Evolutionary conservation across 2,797 vertebrate species (phyloP), one percentile per base, ranked within the genome.

Genomic region (Urocyon cinereoargenteus): DNA sequence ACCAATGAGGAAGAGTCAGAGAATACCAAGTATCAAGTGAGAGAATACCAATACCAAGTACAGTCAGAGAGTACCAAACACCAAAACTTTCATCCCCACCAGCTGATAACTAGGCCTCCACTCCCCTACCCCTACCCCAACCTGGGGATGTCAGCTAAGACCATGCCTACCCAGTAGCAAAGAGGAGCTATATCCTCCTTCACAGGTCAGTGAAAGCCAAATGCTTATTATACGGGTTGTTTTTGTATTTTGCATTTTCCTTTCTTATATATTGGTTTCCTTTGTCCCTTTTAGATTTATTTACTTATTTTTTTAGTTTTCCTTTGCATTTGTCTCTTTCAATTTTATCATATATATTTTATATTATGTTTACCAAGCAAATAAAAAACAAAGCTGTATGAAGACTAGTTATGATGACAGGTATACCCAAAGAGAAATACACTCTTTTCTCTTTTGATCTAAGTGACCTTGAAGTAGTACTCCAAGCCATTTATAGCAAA

Each of bases 401-500:
- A 79, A 94, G 19, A 70, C 22, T 84, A n/a, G 45, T 40, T 83
- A 81, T 79, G 26, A 73, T 78, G 16, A 85, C n/a, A 88, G 61
- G 2, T 28, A 87, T 31, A 9, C 31, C 31, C 75, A 90, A 79
- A 72, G 24, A 59, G 21, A 90, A 89, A 78, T 34, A 64, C 36
- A 51, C 4, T 31, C 31, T 75, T 79, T 83, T 83, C 57, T 16
- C 34, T 4, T 49, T 59, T 95, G 34, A 51, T 79, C 19, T 73
- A 68, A 57, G 1, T 70, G 34, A 62, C 40, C 53, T 31, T 92
- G 31, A 6, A 75, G 14, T 51, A 66, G 21, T 82, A 49, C 57
- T 73, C 73, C 73, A 94, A 82, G 61, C 3, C 22, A 88, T 83
- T 88, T 90, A 68, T 19, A 97, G n/a, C 24, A 88, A 28, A 78